Evolutionary conservation across 2,888 invertebrate genomes (phyloP), one percentile per base, ranked within the genome.

Genomic region (Pandemis heparana): DNA sequence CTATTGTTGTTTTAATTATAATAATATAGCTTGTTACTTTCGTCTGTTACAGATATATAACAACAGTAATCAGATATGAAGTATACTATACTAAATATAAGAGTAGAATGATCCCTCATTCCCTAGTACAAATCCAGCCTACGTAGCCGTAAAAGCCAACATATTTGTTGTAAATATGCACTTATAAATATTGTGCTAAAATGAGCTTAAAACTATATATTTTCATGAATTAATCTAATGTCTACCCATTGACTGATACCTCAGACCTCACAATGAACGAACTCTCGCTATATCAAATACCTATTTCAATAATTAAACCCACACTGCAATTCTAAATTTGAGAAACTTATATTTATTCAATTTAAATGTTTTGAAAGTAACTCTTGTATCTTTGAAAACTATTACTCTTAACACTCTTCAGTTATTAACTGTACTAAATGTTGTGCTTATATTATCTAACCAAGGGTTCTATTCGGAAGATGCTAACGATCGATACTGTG

Each of bases 131-230:
- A 71, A 46, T 12, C 5, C 56, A 71, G 63, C 70, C 64, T 59
- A 70, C 32, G n/a, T n/a, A 56, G 70, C n/a, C 12, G 10, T 7
- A 41, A 16, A 46, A 39, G 12, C 38, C 8, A 70, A 53, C n/a
- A 12, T 65, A 39, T 60, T 32, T 69, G 59, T 64, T 38, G 59
- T 70, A 53, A 41, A 32, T 32, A 51, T 59, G 56, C 56, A 70
- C 63, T 46, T 56, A 69, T 18, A 64, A 46, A 56, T 56, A 46
- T 63, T 12, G 56, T 56, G 43, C 63, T 61, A 39, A 16, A 69
- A 71, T 64, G 70, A 71, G 70, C 70, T 71, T 71, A 64, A 70
- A 56, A 32, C 43, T 18, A 6, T 51, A 6, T 51, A 69, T 38
- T 8, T 48, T 18, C 38, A 18, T 38, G 41, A 18, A 18, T 48